Evolutionary conservation across 2,888 invertebrate genomes (phyloP), one percentile per base, ranked within the genome.

Genomic region (Zygothrica quintamaculata): DNA sequence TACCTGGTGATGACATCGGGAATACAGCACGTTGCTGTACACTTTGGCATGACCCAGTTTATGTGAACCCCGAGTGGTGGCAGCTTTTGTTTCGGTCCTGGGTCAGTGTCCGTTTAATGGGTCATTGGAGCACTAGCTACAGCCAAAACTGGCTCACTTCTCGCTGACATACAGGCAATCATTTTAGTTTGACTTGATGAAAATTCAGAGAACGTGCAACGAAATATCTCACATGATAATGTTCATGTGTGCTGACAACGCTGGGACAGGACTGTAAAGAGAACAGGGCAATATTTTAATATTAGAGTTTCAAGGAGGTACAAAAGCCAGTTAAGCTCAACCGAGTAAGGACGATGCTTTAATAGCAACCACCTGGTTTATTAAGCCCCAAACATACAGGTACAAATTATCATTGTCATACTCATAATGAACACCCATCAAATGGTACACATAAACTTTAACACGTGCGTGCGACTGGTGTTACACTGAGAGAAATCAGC

Each of bases 341-440:
- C 55, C 53, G 62, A 66, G 74, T 65, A 62, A 40, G 70, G 84
- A n/a, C n/a, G 59, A 59, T 55, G 59, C 42, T 47, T n/a, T n/a
- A n/a, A 37, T 37, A 33, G 60, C 47, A 42, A 31, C 42, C 37
- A 42, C 48, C 55, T 58, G 73, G 36, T 47, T 43, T 47, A 59
- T 50, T 77, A 85, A 81, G 62, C 72, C 73, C 59, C 80, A 80
- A 80, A 86, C 72, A 84, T 87, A 84, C 77, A 88, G 70, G 77
- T 73, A 74, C 87, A 86, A 86, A 85, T 86, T 88, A 81, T 84
- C 81, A 78, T 74, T 57, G 60, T 72, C 88, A 59, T 79, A 53
- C 48, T 76, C 72, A 70, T 65, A 36, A 59, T 15, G 22, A 51
- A 33, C 52, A 34, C 53, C 53, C 60, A 71, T 65, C 79, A 65